These are phyloP conservation scores for Ophthalmolycus amberensis DNA, from an alignment of 2,113 vertebrate species.

Conservation along the genomic window DNA sequence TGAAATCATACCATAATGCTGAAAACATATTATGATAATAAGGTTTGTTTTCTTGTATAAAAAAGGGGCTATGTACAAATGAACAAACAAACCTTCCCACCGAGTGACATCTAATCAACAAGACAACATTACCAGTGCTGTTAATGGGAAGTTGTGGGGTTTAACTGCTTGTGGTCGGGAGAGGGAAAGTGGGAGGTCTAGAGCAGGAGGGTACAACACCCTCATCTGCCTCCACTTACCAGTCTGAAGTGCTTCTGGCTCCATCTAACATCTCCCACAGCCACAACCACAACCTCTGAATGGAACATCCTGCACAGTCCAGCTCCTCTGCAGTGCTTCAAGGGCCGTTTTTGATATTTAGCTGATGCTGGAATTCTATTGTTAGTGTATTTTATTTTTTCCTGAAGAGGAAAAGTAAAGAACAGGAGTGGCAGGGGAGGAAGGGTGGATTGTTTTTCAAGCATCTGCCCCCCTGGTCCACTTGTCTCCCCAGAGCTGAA, in stretches of 20 bases:
- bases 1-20: conserved; percentile 11
- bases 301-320: conserved; percentile 61
- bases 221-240: conserved; percentile 76
- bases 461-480: conserved; percentile 49
- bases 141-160: conserved; percentile 53
- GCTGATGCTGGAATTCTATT: conserved; percentile 68
- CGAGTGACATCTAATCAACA: conserved; percentile 21
- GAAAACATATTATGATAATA: conserved; percentile 16
- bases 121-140: conserved; percentile 38
- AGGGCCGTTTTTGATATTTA: conserved; percentile 65
- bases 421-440: conserved; percentile 31
- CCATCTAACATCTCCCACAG: conserved; percentile 59
- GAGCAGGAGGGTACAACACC: conserved; percentile 49
- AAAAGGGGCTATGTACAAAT: neutral
- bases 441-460: conserved; percentile 50
- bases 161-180: conserved; percentile 60
- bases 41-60: neutral
- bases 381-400: conserved; percentile 29
- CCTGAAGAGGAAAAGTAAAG: conserved; percentile 41
- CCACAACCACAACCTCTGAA: conserved; percentile 70
- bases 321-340: conserved; percentile 50
- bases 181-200: conserved; percentile 73
- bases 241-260: conserved; percentile 65
- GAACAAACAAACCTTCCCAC: neutral
- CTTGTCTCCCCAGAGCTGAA: conserved; percentile 56